A percentile compares a stretch with the other conserved stretches of the same genome.
These are phyloP conservation scores for Platerodrilus igneus DNA, from an alignment of 2,888 invertebrate genomes.

Conservation along the genomic window DNA sequence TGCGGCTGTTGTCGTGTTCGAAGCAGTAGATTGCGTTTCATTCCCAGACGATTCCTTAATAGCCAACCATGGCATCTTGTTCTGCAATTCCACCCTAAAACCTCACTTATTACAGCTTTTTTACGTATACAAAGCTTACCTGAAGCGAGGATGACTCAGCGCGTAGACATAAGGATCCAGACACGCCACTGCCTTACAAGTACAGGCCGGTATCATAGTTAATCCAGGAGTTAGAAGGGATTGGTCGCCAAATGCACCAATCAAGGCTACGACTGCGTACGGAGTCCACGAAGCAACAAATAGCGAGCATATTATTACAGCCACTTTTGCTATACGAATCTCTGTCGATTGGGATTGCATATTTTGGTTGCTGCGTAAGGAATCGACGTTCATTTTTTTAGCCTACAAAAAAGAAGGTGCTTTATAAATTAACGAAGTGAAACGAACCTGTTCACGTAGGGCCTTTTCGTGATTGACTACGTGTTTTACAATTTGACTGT, in stretches of 20 bases:
- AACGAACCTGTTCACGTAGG: too few relatives aligned
- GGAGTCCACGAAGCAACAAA: slow-evolving; percentile 88
- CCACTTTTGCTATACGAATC: slow-evolving; percentile 81
- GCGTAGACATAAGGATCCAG: slow-evolving; percentile 90
- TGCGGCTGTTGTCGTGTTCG: too few relatives aligned
- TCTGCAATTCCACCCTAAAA: slow-evolving; percentile 71
- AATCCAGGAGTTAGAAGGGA: slow-evolving; percentile 68
- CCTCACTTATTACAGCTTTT: slow-evolving; percentile 8
- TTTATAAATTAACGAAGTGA: too few relatives aligned
- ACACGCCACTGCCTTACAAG: slow-evolving; percentile 85
- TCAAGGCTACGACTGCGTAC: slow-evolving; percentile 77
- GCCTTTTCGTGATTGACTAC: slow-evolving; percentile 84
- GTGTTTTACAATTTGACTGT: slow-evolving; percentile 81
- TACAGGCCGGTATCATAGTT: slow-evolving; percentile 82
- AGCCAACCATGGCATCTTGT: slow-evolving; percentile 74
- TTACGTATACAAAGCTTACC: slow-evolving; percentile 50
- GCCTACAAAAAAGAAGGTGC: too few relatives aligned
- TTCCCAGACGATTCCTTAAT: slow-evolving; percentile 58
- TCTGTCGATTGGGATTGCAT: slow-evolving; percentile 69
- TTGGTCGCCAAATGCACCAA: slow-evolving; percentile 77
- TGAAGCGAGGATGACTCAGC: slow-evolving; percentile 84
- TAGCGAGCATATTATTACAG: slow-evolving; percentile 80
- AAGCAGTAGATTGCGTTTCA: slow-evolving; percentile 57
- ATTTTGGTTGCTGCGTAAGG: slow-evolving; percentile 67
- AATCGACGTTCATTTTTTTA: slow-evolving; percentile 89